Percentiles rank a stretch among this genome's conserved stretches.
These are phyloP conservation scores for Oasisia sp. DNA, from an alignment of 2,888 invertebrate species.

Conservation along the genomic window DNA sequence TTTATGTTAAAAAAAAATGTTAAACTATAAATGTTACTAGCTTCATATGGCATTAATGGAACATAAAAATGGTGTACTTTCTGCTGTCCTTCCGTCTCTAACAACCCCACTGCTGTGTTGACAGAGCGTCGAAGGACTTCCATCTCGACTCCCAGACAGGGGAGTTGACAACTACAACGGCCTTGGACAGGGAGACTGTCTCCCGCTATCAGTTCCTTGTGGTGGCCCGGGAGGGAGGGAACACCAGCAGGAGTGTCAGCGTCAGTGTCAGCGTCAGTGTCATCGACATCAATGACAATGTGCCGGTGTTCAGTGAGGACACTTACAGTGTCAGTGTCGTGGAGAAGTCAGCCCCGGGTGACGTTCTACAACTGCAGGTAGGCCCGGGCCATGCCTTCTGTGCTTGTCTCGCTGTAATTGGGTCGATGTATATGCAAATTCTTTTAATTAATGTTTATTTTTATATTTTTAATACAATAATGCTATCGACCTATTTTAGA, in stretches of 20 bases:
- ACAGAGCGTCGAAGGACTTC: not conserved
- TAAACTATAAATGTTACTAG: too few species aligned
- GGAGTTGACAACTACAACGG: not conserved
- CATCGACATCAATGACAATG: constrained; percentile 22
- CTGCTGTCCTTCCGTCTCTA: not conserved
- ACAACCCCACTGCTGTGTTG: not conserved
- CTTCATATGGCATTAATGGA: not conserved
- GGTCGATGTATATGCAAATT: too few species aligned
- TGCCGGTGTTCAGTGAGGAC: not conserved
- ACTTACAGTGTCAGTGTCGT: constrained; percentile 18
- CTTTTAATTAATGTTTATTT: too few species aligned
- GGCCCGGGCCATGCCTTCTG: not conserved
- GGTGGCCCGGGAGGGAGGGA: constrained; percentile 30
- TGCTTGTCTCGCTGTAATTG: not conserved
- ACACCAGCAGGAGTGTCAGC: constrained; percentile 24
- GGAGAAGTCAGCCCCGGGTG: constrained; percentile 23
- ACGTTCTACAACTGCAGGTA: constrained; percentile 30
- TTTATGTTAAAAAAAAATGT: too few species aligned
- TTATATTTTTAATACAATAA: too few species aligned
- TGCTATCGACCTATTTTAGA: too few species aligned
- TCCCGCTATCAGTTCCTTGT: constrained; percentile 27
- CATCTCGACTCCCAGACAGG: not conserved
- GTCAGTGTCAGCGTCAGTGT: constrained; percentile 27
- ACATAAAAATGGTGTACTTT: not conserved
- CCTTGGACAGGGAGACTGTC: constrained; percentile 28